Evolutionary conservation across 2,888 invertebrate species (phyloP), one percentile per base, ranked within the genome.

Genomic region (Euphydryas editha): DNA sequence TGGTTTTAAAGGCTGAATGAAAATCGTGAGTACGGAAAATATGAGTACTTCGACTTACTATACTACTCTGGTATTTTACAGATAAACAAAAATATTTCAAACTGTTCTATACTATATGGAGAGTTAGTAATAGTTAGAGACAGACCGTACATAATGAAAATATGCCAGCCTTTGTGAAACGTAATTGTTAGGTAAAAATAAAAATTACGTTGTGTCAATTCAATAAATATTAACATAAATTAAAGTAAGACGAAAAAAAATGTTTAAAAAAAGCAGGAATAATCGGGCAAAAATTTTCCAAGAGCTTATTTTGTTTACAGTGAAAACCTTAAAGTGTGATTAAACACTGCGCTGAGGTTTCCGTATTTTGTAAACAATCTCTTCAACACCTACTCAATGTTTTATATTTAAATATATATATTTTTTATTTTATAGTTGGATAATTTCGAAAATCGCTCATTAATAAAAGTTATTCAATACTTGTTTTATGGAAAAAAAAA

Each of bases 241-340:
- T 51, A 15, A n/a, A 24, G 24, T 24, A 21, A 21, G 24, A 51
- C 7, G 36, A 17, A 36, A 17, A 54, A 36, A 30, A 36, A 42
- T 5, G 2, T 24, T 17, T 17, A 15, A 54, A 36, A 10, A 54
- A 11, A 36, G 30, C 30, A 8, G 54, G 30, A 54, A 54, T 36
- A 7, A 36, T 17, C 36, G 30, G 24, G 36, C 17, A 18, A 54
- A 51, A 30, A 54, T 8, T 54, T 54, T n/a, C 17, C 30, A 30
- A 36, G 17, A 54, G 7, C 11, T 5, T 36, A 21, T 11, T 30
- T 54, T 54, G n/a, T 10, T 2, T 21, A 36, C 15, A 36, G 10
- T 30, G 17, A 54, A 54, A 54, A 54, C 30, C 24, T 47, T 47
- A 51, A 51, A 46, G 15, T 46, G 44, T n/a, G 44, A 46, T 46